A percentile compares a stretch with the other conserved stretches of the same genome.
Conservation (phyloP, 2,888 invertebrate species). For the Neoitamus cyanurus region DNA sequence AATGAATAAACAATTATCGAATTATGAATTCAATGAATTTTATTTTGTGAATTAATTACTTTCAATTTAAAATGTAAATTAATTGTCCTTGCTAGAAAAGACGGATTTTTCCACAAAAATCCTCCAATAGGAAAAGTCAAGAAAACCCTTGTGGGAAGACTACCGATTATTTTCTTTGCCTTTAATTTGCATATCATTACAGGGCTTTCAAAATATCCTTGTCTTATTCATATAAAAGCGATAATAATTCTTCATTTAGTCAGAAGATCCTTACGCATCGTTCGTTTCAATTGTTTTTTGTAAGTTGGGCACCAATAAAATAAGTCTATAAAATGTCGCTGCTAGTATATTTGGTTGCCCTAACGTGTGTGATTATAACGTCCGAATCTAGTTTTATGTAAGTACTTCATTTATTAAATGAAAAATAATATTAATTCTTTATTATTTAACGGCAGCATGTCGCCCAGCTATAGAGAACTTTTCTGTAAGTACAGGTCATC, state of each 20-base stretch:
- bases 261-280: neutral
- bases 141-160: neutral
- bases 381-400: neutral
- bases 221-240: neutral
- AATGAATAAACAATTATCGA: neutral
- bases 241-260: neutral
- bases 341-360: neutral
- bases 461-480: conserved; percentile 7
- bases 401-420: neutral
- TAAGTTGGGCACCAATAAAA: neutral
- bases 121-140: neutral
- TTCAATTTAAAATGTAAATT: neutral
- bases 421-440: neutral
- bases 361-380: neutral
- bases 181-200: neutral
- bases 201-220: neutral
- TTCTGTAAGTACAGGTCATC: neutral
- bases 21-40: neutral
- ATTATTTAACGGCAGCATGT: neutral
- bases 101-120: neutral
- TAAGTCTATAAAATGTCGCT: neutral
- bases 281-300: neutral
- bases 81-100: neutral
- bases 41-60: neutral
- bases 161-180: neutral